These are phyloP conservation scores for Fringilla coelebs DNA, from an alignment of 2,797 vertebrate species.

Conservation along the genomic window DNA sequence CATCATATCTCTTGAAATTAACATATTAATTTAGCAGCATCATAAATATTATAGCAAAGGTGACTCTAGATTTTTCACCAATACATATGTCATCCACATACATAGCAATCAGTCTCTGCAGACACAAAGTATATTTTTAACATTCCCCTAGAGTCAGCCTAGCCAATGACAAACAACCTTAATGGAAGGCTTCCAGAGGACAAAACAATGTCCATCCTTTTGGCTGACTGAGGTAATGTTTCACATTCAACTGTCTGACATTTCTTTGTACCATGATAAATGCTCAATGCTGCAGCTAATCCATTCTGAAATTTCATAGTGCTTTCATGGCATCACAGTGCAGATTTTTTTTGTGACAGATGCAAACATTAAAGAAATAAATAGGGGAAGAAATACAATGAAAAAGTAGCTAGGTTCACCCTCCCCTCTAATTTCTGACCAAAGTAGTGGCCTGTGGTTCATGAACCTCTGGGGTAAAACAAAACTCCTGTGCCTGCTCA, in stretches of 20 bases:
- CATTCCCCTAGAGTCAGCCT: not conserved
- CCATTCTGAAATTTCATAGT: not conserved
- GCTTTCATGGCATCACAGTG: not conserved
- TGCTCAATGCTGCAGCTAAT: not conserved
- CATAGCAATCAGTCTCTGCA: not conserved
- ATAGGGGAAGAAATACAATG: not conserved
- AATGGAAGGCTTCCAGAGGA: constrained; percentile 25
- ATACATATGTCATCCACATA: not conserved
- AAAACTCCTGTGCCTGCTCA: not conserved
- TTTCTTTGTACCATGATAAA: constrained; percentile 1
- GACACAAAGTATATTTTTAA: not conserved
- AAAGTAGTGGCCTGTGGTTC: not conserved
- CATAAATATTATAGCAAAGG: not conserved
- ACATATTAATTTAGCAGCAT: not conserved
- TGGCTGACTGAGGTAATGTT: not conserved
- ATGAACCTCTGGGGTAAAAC: not conserved
- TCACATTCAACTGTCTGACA: not conserved
- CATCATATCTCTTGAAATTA: not conserved
- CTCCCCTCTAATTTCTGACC: not conserved
- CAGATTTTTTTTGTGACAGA: not conserved
- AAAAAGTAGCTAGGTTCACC: not conserved
- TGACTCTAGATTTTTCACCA: not conserved
- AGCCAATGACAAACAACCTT: not conserved
- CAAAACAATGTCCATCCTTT: not conserved
- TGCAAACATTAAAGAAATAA: not conserved